Percentiles rank a stretch among this genome's conserved stretches.
Evolutionary conservation across 2,888 invertebrate species (phyloP).

Genomic region (Agelastica alni): DNA sequence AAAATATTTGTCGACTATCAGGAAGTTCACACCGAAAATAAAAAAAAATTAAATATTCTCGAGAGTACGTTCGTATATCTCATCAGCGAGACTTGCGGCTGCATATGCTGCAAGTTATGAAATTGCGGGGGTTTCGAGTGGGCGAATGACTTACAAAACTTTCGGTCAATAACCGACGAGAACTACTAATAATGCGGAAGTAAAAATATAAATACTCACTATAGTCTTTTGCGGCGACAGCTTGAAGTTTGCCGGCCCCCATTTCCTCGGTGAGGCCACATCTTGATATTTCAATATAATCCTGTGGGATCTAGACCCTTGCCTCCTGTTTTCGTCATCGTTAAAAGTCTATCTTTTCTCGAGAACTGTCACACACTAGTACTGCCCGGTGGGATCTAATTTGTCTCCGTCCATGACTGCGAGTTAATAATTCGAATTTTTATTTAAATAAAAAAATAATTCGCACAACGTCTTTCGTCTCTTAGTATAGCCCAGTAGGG

Average conservation of each 20-base stretch:
- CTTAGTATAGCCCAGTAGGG: constrained; percentile 52
- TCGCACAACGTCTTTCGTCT: constrained; percentile 29
- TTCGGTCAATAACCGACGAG: constrained; percentile 49
- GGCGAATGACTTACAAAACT: constrained; percentile 47
- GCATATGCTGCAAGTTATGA: constrained; percentile 41
- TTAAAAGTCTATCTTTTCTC: constrained; percentile 20
- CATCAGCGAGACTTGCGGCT: constrained; percentile 26
- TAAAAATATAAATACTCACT: constrained; percentile 47
- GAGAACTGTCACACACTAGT: constrained; percentile 29
- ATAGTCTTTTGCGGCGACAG: constrained; percentile 55
- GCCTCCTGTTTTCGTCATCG: constrained; percentile 35
- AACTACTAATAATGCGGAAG: constrained; percentile 43
- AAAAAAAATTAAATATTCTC: constrained; percentile 28
- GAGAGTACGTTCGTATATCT: constrained; percentile 17
- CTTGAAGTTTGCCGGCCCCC: constrained; percentile 57
- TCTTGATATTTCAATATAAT: constrained; percentile 49
- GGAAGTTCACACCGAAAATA: constrained; percentile 24
- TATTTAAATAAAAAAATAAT: constrained; percentile 14
- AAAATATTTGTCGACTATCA: constrained; percentile 21
- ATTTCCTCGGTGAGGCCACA: constrained; percentile 56
- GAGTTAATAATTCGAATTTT: neutral
- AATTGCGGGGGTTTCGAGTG: constrained; percentile 47
- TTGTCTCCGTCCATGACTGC: constrained; percentile 54
- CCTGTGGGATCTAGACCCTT: constrained; percentile 55
- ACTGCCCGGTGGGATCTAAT: constrained; percentile 53